These are phyloP conservation scores for Caranx ignobilis DNA, from an alignment of 2,113 vertebrate genomes.

Conservation along the genomic window DNA sequence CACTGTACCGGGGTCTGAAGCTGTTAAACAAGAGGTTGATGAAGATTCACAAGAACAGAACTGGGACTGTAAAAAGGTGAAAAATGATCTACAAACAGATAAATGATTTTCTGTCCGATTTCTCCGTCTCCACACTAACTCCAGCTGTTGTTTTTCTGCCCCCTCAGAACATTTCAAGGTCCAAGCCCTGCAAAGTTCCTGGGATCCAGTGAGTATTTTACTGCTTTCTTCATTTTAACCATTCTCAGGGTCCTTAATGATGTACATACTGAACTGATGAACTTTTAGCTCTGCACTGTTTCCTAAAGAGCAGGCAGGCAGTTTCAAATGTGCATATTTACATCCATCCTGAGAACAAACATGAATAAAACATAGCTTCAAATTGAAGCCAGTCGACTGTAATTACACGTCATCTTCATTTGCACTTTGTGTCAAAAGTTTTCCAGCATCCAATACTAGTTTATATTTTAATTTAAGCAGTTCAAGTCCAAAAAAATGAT, in stretches of 20 bases:
- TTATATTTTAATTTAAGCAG: too few relatives aligned
- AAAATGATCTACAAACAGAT: background rate
- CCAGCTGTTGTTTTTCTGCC: slow-evolving; percentile 5
- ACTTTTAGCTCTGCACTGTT: background rate
- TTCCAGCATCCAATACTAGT: too few relatives aligned
- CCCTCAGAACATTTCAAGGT: slow-evolving; percentile 87
- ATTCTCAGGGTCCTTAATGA: slow-evolving; percentile 4
- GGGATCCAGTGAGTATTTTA: slow-evolving; percentile 94
- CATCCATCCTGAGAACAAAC: slow-evolving; percentile 19
- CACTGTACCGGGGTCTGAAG: slow-evolving; percentile 92
- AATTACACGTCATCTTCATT: slow-evolving; percentile 26
- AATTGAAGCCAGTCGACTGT: slow-evolving; percentile 33
- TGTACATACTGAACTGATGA: slow-evolving; percentile 6
- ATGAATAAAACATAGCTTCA: slow-evolving; percentile 39
- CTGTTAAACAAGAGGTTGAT: slow-evolving; percentile 85
- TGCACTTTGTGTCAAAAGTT: too few relatives aligned
- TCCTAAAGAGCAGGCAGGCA: background rate
- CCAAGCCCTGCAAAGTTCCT: slow-evolving; percentile 94
- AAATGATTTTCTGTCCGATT: background rate
- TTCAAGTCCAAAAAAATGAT: too few relatives aligned
- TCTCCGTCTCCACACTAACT: background rate
- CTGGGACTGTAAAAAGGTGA: slow-evolving; percentile 94
- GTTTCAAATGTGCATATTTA: background rate
- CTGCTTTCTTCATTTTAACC: background rate
- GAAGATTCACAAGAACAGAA: slow-evolving; percentile 87